Conservation (phyloP, 1,140 invertebrate species). For the Hylyphantes graminicola region DNA sequence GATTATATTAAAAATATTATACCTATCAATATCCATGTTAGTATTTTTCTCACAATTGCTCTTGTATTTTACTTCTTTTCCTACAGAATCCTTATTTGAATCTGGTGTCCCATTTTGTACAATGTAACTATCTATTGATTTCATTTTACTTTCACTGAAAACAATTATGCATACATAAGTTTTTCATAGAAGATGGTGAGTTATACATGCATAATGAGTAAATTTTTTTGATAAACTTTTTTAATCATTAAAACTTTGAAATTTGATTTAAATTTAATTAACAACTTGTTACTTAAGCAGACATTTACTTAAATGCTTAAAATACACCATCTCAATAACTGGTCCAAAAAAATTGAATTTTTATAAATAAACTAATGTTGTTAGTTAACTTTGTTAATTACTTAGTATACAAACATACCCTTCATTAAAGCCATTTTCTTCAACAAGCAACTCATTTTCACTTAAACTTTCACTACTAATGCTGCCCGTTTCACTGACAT, state of each 20-base stretch:
- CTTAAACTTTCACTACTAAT: conserved; percentile 59
- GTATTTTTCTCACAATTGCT: neutral
- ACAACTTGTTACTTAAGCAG: too few relatives aligned
- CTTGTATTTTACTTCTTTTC: neutral
- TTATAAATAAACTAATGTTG: too few relatives aligned
- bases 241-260: too few relatives aligned
- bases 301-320: too few relatives aligned
- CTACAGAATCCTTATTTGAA: neutral
- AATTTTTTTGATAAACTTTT: too few relatives aligned
- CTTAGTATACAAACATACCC: conserved; percentile 1
- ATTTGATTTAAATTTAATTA: too few relatives aligned
- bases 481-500: conserved; percentile 58
- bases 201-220: too few relatives aligned
- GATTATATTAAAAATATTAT: neutral
- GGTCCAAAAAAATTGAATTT: too few relatives aligned
- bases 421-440: conserved; percentile 46
- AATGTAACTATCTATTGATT: conserved; percentile 26
- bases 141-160: conserved; percentile 21
- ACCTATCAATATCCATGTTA: conserved; percentile 11
- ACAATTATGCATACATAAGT: neutral
- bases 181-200: too few relatives aligned
- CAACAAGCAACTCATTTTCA: conserved; percentile 49
- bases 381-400: too few relatives aligned
- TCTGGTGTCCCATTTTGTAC: conserved; percentile 9
- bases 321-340: too few relatives aligned